Base-by-base conservation (phyloP, 2,888 invertebrate genomes). In the Arenicola marina region DNA sequence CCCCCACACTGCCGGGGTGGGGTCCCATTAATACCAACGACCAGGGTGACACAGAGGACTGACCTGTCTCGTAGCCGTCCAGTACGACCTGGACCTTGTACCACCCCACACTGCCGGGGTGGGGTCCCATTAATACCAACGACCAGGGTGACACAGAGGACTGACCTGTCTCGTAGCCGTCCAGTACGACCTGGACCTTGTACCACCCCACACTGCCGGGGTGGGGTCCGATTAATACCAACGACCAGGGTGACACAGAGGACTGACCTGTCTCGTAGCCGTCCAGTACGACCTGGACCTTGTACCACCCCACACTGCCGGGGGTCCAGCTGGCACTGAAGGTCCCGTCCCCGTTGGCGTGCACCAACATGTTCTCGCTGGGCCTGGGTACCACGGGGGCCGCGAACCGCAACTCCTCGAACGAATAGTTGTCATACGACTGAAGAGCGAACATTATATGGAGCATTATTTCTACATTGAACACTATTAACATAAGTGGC, bases 251-350 rank as follows among this genome's bases (percentile, higher is more conserved):
- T n/a, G n/a, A n/a, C n/a, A n/a, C n/a, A n/a, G n/a, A n/a, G n/a
- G n/a, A n/a, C n/a, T n/a, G n/a, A 76, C 83, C 83, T 58, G 85
- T 77, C 65, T 84, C 82, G 70, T 81, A 91, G 33, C 93, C 92
- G 80, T 97, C 96, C 59, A 97, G 89, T 44, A 89, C 90, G 71
- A 95, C 91, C 62, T 91, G 88, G 68, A 98, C 88, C 31, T 91
- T 89, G 84, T 95, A 98, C 81, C 89, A 89, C 11, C 98, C 97
- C n/a, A 92, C 88, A 1, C 90, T 89, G 43, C 91, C 90, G 0
- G 98, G 97, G 4, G 92, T 92, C 98, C 98, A 98, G 57, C 89
- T 89, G 26, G 93, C 93, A 58, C 88, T 87, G 83, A 91, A 92
- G 24, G 90, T 89, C 0, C 93, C 93, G 82, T 93, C 92, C 2